Base-by-base conservation (phyloP, 1,140 invertebrate species). In the Camponotus vicinus region DNA sequence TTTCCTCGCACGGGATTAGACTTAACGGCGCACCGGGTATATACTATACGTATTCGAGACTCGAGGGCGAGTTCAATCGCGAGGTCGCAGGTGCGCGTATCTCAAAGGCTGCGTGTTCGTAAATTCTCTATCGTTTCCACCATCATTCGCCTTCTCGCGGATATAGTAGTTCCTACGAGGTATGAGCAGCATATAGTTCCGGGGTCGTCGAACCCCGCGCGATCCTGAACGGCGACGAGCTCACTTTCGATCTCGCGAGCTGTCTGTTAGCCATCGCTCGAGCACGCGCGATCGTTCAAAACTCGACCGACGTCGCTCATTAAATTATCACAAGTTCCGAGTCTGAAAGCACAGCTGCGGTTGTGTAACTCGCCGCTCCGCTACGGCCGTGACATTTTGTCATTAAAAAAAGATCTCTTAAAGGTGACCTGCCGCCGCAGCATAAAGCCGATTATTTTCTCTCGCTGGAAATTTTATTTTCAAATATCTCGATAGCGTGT, bases 271-370 rank as follows among this genome's bases (percentile, higher is more conserved):
- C 32, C 34, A 55, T 59, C 80, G 70, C 76, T 79, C 49, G 32
- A 90, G 82, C 89, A 73, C 79, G 88, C 69, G 52, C 80, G 59
- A 80, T 89, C 88, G 82, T 90, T 90, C 84, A 88, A 90, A 90
- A 90, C 88, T 90, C 89, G 64, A 85, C 87, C 89, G 89, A 90
- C 86, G 88, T 85, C 88, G 86, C 88, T 90, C 89, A 90, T 90
- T 90, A 90, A 90, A 90, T 88, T 90, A 90, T 90, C 80, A 90
- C 70, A 86, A 90, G 88, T 86, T 88, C 69, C 75, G 9, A 42
- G 88, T 89, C 89, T 89, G 88, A 87, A 89, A 90, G 85, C 88
- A 63, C 89, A 90, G 89, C 88, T 89, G 88, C 67, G 87, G 73
- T 55, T 67, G 67, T 73, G 73, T 70, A 76, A 82, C 70, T 88